Evolutionary conservation across 1,140 invertebrate species (phyloP).

Genomic region (Lithobius niger): DNA sequence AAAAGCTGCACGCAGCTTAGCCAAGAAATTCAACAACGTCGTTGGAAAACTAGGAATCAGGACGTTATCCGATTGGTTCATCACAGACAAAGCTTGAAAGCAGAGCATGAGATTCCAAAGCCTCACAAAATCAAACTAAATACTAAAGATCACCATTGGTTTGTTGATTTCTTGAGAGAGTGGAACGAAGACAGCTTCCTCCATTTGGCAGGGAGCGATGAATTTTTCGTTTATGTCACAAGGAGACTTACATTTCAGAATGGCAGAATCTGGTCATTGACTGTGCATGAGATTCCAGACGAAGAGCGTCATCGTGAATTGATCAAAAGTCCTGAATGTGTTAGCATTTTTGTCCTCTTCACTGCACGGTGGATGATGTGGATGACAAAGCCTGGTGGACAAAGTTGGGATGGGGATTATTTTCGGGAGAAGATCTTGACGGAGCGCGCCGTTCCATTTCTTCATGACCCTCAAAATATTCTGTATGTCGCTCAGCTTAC

Average conservation of each 20-base stretch:
- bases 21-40: no score
- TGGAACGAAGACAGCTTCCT: slow-evolving; percentile 3
- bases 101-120: no score
- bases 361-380: not conserved
- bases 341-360: slow-evolving; percentile 4
- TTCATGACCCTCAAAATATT: not conserved
- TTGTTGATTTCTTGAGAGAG: not conserved
- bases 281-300: not conserved
- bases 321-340: not conserved
- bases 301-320: slow-evolving; percentile 4
- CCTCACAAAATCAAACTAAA: no score
- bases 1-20: no score
- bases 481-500: no score
- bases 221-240: not conserved
- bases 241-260: not conserved
- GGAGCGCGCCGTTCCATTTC: not conserved
- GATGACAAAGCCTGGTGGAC: not conserved
- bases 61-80: no score
- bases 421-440: slow-evolving; percentile 4
- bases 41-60: no score
- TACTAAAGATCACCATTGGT: not conserved
- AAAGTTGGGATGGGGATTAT: not conserved
- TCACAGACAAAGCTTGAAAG: no score
- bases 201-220: not conserved
- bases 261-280: not conserved